Base-by-base conservation (phyloP, 2,113 vertebrate species). In the Hystrix cristata region DNA sequence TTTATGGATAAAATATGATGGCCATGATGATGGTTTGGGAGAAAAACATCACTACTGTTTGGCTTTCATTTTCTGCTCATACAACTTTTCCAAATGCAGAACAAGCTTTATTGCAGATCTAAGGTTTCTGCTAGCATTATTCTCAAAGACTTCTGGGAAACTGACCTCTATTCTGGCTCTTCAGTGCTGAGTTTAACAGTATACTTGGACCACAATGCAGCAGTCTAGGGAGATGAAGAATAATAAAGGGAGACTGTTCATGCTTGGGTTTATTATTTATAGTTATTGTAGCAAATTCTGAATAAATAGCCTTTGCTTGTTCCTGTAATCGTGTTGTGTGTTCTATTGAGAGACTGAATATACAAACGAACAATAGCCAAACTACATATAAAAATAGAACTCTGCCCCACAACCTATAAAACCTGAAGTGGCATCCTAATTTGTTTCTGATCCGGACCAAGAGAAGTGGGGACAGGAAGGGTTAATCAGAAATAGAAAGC, bases 301-400 rank as follows among this genome's bases (percentile, higher is more conserved):
- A 76, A 76, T 48, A 48, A 48, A 76, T 0, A 48, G 46, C 23
- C 38, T 48, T 76, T 27, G 25, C 25, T 29, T 46, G 21, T 57
- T 78, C 23, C 67, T 82, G 25, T 38, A 94, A 69, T 19, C 15
- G 79, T 48, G 51, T 7, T 46, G 4, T 69, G 11, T 59, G n/a
- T 69, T 83, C 16, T 57, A 80, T 1, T 81, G 62, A 94, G 55
- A 91, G 23, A 71, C 3, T 67, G 16, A 64, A n/a, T 48, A 72
- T 87, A 48, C 57, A 87, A 79, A 71, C 31, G 67, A 95, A 67
- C 23, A 87, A 72, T 65, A 46, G 57, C 13, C 25, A 93, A 14
- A 95, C 11, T 34, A 80, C 29, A 48, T 51, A 60, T 27, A 71
- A 85, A 93, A 96, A 85, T 14, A 93, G 38, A 93, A 85, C 14